Conservation (phyloP, 2,888 invertebrate genomes). For the Arenicola marina region DNA sequence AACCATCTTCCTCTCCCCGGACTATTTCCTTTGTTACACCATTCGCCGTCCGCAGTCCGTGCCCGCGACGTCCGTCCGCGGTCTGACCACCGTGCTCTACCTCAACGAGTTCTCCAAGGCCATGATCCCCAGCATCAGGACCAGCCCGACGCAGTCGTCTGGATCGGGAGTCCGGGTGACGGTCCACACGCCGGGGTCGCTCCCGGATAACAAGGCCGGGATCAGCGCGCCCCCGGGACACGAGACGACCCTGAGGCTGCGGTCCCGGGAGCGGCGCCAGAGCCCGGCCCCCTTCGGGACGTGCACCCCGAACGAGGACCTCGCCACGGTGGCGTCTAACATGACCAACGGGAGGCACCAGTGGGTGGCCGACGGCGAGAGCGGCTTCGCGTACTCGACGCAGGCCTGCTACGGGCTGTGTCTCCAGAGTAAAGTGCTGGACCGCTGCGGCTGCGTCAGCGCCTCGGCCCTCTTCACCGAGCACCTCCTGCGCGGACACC, state of each 20-base stretch:
- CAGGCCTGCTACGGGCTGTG: neutral
- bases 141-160: neutral
- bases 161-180: neutral
- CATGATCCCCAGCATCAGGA: neutral
- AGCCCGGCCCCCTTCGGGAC: neutral
- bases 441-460: neutral
- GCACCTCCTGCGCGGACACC: neutral
- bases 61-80: neutral
- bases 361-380: neutral
- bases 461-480: neutral
- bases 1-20: neutral
- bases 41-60: neutral
- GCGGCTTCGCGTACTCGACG: neutral
- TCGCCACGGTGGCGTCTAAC: no score
- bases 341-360: no score
- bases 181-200: neutral
- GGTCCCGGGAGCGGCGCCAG: neutral
- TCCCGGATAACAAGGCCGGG: neutral
- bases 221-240: neutral
- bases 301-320: no score
- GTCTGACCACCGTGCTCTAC: neutral
- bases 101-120: neutral
- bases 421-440: neutral
- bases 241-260: neutral
- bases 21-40: neutral